Conservation (phyloP, 2,113 vertebrate species). For the Nestor notabilis region DNA sequence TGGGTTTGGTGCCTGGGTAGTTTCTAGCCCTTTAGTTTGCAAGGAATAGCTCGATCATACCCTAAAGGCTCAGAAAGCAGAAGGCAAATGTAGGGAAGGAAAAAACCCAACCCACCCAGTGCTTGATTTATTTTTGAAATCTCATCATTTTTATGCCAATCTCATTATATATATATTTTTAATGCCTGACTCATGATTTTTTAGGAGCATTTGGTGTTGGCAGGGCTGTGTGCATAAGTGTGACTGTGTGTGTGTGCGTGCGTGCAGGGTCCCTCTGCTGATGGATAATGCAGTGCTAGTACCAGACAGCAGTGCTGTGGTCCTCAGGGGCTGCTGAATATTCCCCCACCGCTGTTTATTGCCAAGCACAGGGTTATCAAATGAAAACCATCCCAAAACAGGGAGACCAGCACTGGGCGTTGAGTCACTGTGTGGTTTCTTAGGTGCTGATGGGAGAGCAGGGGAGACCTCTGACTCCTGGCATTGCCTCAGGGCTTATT, state of each 20-base stretch:
- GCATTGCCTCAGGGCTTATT: background rate
- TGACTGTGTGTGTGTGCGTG: background rate
- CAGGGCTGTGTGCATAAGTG: background rate
- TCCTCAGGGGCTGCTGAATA: background rate
- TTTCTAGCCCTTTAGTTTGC: background rate
- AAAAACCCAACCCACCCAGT: background rate
- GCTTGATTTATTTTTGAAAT: conserved; percentile 43
- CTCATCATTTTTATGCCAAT: conserved; percentile 17
- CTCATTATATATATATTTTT: background rate
- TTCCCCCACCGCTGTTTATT: background rate
- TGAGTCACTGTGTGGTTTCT: background rate
- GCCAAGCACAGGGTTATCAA: background rate
- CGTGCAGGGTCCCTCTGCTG: background rate
- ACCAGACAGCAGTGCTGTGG: background rate
- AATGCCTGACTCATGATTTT: conserved; percentile 41
- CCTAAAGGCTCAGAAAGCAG: background rate
- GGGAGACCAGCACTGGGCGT: rapidly evolving
- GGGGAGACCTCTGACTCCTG: background rate
- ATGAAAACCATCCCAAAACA: rapidly evolving
- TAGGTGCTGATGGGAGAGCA: background rate
- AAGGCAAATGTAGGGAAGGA: background rate
- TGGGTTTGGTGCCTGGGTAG: background rate
- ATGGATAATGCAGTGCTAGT: background rate
- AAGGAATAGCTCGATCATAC: background rate
- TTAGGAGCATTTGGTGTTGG: background rate